Evolutionary conservation across 2,888 invertebrate species (phyloP).

Genomic region (Drosophila meridionalis): DNA sequence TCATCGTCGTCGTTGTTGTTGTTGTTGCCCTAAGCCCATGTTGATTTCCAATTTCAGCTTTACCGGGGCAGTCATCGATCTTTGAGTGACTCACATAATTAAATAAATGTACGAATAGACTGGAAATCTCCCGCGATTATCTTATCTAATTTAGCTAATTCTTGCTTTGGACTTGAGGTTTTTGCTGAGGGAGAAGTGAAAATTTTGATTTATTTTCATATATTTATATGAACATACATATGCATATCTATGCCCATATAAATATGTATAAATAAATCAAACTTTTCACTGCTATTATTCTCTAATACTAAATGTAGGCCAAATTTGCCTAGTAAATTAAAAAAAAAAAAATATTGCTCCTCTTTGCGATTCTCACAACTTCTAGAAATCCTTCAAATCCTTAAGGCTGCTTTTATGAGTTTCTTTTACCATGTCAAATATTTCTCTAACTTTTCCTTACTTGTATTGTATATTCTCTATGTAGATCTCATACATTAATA

Average conservation of each 20-base stretch:
- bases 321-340: no score
- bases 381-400: background rate
- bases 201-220: background rate
- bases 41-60: slow-evolving; percentile 4
- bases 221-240: background rate
- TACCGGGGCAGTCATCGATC: slow-evolving; percentile 20
- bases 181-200: background rate
- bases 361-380: background rate
- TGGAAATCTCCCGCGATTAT: background rate
- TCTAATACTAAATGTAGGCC: background rate
- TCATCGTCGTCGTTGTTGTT: background rate
- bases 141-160: slow-evolving; percentile 1
- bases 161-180: background rate
- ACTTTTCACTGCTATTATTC: no score
- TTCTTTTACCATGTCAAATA: no score
- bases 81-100: slow-evolving; percentile 16
- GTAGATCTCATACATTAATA: no score
- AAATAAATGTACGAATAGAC: background rate
- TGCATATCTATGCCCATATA: no score
- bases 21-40: slow-evolving; percentile 2
- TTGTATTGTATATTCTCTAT: no score
- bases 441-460: no score
- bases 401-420: background rate
- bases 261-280: no score
- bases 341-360: no score